Conservation (phyloP, 2,113 vertebrate species). For the Lutjanus erythropterus region DNA sequence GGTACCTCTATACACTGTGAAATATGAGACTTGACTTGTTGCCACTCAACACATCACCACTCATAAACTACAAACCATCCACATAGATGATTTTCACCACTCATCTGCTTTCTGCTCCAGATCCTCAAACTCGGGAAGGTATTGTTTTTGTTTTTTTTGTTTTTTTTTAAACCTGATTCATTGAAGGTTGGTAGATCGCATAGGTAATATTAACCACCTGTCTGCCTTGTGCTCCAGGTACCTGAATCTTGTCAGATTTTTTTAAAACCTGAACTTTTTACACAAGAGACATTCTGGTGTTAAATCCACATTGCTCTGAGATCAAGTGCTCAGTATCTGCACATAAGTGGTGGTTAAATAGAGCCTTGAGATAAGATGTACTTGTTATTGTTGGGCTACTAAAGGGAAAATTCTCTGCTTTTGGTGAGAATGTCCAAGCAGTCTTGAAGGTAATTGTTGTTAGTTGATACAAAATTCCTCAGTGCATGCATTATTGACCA, state of each 20-base stretch:
- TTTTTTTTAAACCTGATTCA: neutral
- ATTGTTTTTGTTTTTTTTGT: neutral
- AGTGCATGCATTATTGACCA: too few relatives aligned
- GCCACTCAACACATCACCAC: constrained; percentile 36
- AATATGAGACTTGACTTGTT: constrained; percentile 49
- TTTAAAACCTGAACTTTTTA: neutral
- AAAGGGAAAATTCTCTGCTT: too few relatives aligned
- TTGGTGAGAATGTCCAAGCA: too few relatives aligned
- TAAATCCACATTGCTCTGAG: constrained; percentile 17
- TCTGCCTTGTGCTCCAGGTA: constrained; percentile 14
- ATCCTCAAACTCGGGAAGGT: neutral
- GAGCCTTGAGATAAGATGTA: neutral
- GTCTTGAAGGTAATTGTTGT: too few relatives aligned
- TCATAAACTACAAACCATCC: constrained; percentile 44
- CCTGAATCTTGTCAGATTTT: neutral
- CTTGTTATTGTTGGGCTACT: neutral
- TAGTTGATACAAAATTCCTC: too few relatives aligned
- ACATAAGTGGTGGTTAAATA: constrained; percentile 12
- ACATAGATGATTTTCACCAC: constrained; percentile 27
- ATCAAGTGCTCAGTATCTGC: constrained; percentile 10
- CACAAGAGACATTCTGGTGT: neutral
- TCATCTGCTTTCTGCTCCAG: constrained; percentile 54
- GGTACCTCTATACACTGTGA: constrained; percentile 74
- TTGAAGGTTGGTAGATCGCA: constrained; percentile 3
- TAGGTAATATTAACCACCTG: neutral